Conservation (phyloP, 2,113 vertebrate species). For the Xiphophorus hellerii region DNA sequence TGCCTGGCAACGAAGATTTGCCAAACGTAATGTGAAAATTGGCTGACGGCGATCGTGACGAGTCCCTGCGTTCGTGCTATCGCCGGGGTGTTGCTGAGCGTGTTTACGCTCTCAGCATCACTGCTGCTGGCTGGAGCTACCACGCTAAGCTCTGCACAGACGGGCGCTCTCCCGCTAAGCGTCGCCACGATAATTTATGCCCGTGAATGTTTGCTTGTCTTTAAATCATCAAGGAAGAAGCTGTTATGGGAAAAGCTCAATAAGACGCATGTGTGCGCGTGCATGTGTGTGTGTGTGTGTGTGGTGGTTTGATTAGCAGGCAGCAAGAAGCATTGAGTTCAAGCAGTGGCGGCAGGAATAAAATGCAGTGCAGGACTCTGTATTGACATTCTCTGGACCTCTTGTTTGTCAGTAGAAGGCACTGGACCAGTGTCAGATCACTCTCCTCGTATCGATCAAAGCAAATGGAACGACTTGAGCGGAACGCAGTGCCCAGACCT, state of each 20-base stretch:
- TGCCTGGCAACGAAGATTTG: conserved; percentile 68
- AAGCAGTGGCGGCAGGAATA: conserved; percentile 10
- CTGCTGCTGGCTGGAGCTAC: conserved; percentile 8
- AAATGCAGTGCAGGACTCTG: conserved; percentile 10
- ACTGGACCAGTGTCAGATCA: conserved; percentile 29
- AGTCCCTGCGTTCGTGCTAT: conserved; percentile 57
- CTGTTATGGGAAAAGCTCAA: conserved; percentile 38
- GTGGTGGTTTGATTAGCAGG: conserved; percentile 33
- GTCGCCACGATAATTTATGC: conserved; percentile 35
- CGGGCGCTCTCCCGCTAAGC: conserved; percentile 18
- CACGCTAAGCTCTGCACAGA: conserved; percentile 24
- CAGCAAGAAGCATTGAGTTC: conserved; percentile 12
- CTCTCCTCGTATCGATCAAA: conserved; percentile 52
- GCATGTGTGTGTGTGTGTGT: background rate
- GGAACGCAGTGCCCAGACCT: conserved; percentile 28
- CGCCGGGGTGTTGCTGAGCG: conserved; percentile 49
- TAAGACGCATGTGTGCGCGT: background rate
- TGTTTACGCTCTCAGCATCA: conserved; percentile 45
- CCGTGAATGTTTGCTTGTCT: conserved; percentile 13
- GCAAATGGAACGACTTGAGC: conserved; percentile 46
- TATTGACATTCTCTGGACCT: conserved; percentile 21
- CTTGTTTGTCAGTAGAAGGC: conserved; percentile 50
- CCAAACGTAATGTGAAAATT: conserved; percentile 50
- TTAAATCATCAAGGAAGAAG: conserved; percentile 33
- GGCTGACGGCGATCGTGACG: conserved; percentile 50